Percentiles rank a stretch among this genome's conserved stretches.
These are phyloP conservation scores for Amblyopsis rosae DNA, from an alignment of 2,113 vertebrate genomes.

Conservation along the genomic window DNA sequence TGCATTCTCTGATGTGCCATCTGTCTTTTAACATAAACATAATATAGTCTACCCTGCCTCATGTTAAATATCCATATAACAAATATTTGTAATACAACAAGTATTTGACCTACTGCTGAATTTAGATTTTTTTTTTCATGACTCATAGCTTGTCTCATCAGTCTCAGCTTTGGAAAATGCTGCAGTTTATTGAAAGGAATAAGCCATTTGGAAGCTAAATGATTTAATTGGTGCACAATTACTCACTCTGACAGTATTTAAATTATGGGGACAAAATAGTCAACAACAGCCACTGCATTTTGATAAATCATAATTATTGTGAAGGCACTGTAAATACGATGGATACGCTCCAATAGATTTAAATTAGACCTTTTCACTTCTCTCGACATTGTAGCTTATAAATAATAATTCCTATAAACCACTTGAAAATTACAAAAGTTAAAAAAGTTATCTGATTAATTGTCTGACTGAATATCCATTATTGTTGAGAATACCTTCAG, in stretches of 20 bases:
- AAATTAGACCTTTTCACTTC: constrained; percentile 58
- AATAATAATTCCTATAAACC: constrained; percentile 55
- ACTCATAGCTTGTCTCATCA: neutral
- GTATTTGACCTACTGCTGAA: neutral
- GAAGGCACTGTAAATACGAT: constrained; percentile 61
- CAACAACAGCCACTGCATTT: constrained; percentile 42
- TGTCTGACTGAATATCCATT: constrained; percentile 12
- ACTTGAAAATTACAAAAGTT: constrained; percentile 36
- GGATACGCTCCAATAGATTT: constrained; percentile 56
- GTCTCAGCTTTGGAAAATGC: constrained; percentile 15
- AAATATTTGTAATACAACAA: too few species aligned
- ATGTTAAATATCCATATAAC: too few species aligned
- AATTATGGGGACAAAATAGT: constrained; percentile 35
- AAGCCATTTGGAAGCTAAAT: constrained; percentile 8
- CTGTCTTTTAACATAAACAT: constrained; percentile 45
- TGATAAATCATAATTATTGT: constrained; percentile 71
- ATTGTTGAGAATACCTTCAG: neutral
- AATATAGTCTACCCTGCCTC: constrained; percentile 22
- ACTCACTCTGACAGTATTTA: constrained; percentile 14
- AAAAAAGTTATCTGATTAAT: constrained; percentile 37
- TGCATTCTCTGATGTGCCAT: constrained; percentile 42
- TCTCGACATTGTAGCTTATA: constrained; percentile 55
- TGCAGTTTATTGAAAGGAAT: constrained; percentile 2
- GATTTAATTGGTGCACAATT: constrained; percentile 22
- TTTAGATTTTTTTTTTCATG: neutral